Base-by-base conservation (phyloP, 1,140 invertebrate species). In the Araneus ventricosus region DNA sequence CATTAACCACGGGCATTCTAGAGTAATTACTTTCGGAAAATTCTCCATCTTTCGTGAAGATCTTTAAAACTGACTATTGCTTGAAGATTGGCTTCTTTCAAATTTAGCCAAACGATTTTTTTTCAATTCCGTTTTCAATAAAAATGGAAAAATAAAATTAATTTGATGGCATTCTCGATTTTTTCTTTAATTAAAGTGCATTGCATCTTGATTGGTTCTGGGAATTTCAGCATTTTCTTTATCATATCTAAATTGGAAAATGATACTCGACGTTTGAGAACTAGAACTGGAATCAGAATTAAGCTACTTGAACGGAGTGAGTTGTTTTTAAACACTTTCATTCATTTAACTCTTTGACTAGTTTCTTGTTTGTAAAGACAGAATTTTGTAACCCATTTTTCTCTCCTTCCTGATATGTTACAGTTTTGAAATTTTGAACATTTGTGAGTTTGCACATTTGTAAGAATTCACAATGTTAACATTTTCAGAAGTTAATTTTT, bases 21-120 rank as follows among this genome's bases (percentile, higher is more conserved):
- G 67, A 34, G 67, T 75, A 75, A 75, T 75, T 75, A 75, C 30
- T 75, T 75, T 75, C 17, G 8, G 10, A 75, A 75, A 30, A 34
- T 75, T 30, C 30, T 14, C 67, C 10, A 34, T 37, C 27, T 20
- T 34, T n/a, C 8, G 10, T 17, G 67, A 30, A 30, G 67, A 75
- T 75, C 30, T 75, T 75, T 75, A 22, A 75, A 34, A 17, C 14
- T 37, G 67, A 75, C 30, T 75, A 75, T 30, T 75, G 22, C 30
- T 20, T 20, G 67, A 75, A 75, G 30, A 75, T 75, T 75, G 27
- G 67, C 61, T 75, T 75, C 67, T 75, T 75, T 75, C 67, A 75
- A 75, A 75, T 37, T 30, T 75, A 75, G 30, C 5, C 10, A 14
- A 75, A 30, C 30, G 67, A 75, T 75, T 75, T 37, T 75, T 75